Percentiles rank a stretch among this genome's conserved stretches.
phyloP scores from a whole-genome alignment of 2,113 vertebrate genomes.

The Nerophis lumbriciformis region DNA sequence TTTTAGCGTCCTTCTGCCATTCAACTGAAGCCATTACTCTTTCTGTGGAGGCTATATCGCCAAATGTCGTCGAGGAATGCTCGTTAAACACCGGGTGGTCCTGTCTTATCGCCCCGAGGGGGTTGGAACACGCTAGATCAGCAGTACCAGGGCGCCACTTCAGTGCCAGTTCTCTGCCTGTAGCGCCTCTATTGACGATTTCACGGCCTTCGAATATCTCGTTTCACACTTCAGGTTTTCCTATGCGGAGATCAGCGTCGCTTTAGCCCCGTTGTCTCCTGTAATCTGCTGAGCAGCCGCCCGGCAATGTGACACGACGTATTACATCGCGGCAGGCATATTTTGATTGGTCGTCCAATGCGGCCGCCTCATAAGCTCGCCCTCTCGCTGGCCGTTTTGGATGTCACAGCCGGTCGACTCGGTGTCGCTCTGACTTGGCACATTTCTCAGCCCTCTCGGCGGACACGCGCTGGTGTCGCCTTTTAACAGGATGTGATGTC shows the following conservation, averaged over 20 bases:
- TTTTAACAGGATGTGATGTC: slow-evolving; percentile 67
- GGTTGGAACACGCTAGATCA: neutral
- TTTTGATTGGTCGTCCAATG: slow-evolving; percentile 26
- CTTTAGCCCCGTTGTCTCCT: slow-evolving; percentile 29
- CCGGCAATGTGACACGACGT: slow-evolving; percentile 37
- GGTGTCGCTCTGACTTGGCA: slow-evolving; percentile 30
- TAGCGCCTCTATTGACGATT: slow-evolving; percentile 18
- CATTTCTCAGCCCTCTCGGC: slow-evolving; percentile 24
- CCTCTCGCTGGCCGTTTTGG: slow-evolving; percentile 9
- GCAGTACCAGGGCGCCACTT: neutral
- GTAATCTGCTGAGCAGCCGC: slow-evolving; percentile 36
- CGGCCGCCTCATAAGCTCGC: slow-evolving; percentile 1
- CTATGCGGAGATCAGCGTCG: slow-evolving; percentile 32
- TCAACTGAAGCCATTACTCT: neutral
- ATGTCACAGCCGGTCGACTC: slow-evolving; percentile 13
- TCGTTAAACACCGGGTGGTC: slow-evolving; percentile 42
- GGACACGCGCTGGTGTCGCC: slow-evolving; percentile 29
- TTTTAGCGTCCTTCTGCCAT: no score
- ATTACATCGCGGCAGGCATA: slow-evolving; percentile 19
- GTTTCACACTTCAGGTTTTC: slow-evolving; percentile 42
- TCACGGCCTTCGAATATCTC: slow-evolving; percentile 24
- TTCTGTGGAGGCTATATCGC: slow-evolving; percentile 8
- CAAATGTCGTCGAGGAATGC: slow-evolving; percentile 7
- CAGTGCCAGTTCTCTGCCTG: slow-evolving; percentile 17
- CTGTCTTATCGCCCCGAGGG: slow-evolving; percentile 15